Evolutionary conservation across 2,888 invertebrate species (phyloP), one percentile per base, ranked within the genome.

Genomic region (Ochlodes sylvanus): DNA sequence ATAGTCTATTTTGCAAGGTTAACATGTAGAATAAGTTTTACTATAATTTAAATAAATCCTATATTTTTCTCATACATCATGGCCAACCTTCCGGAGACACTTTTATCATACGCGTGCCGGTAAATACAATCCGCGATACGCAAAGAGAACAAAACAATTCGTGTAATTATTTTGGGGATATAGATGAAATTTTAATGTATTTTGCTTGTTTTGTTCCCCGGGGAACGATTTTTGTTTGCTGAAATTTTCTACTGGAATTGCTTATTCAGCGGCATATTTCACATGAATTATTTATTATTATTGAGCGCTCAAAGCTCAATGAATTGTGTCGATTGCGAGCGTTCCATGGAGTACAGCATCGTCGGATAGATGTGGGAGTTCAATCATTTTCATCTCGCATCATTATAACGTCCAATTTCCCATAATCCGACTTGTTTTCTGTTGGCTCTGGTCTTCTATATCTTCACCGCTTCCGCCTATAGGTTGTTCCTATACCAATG

Each of bases 131-230:
- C 17, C 42, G 54, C 50, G 52, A 66, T 58, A 58, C 42, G 52
- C 42, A 50, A 47, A 21, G 42, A 61, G 54, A 67, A 67, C 66
- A 67, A 67, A 67, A 34, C 41, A 44, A 42, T n/a, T 42, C 44
- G 38, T 50, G 54, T 67, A 67, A 67, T 67, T 63, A 63, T 63
- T 67, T 67, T 55, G 19, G 19, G 66, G 52, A 52, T 52, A 47
- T 47, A 67, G 54, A 61, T 67, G 54, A 61, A 67, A 67, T 61
- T 67, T 67, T 67, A 67, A 67, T 67, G 60, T 67, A 55, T 44
- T 67, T 54, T 55, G 52, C 60, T 44, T 54, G 66, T 44, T 61
- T 9, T 34, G 17, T 15, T 34, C 52, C 42, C 54, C n/a, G 41
- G 32, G 66, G 66, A 27, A 54, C 66, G 60, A 61, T 55, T 54